phyloP scores from a whole-genome alignment of 2,888 invertebrate genomes.

The Allophyes oxyacanthae region DNA sequence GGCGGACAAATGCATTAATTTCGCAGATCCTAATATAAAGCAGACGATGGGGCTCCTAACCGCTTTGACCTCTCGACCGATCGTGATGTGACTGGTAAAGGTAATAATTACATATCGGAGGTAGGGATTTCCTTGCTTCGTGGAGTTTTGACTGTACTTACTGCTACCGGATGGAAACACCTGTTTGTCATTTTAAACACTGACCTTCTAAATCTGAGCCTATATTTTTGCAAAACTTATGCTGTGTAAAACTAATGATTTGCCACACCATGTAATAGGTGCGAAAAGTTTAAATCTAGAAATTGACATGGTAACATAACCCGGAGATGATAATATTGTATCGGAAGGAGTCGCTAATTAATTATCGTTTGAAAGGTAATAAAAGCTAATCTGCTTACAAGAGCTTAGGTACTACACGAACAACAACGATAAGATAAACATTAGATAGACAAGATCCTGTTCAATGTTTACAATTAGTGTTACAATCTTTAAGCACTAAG shows the following conservation, averaged over 20 bases:
- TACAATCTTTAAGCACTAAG: conserved; percentile 21
- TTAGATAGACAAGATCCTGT: conserved; percentile 58
- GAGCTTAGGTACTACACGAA: conserved; percentile 18
- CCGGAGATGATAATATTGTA: conserved; percentile 19
- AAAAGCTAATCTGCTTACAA: conserved; percentile 30
- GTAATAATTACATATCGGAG: conserved; percentile 34
- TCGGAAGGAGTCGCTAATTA: conserved; percentile 11
- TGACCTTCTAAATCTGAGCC: conserved; percentile 25
- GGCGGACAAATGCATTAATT: conserved; percentile 41
- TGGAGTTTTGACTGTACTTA: conserved; percentile 29
- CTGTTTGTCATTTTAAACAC: conserved; percentile 22
- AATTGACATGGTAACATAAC: conserved; percentile 11
- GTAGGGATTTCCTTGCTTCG: conserved; percentile 38
- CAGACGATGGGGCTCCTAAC: conserved; percentile 19
- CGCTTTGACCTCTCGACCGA: conserved; percentile 43
- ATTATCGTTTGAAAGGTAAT: conserved; percentile 33
- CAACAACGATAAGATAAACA: conserved; percentile 45
- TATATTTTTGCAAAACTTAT: background rate
- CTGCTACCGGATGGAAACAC: conserved; percentile 42
- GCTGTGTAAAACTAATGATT: too few species aligned
- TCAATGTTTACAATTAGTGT: conserved; percentile 45
- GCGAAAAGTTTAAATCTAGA: too few species aligned
- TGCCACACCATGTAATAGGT: too few species aligned
- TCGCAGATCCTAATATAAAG: conserved; percentile 37
- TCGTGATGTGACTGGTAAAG: conserved; percentile 54